Percentiles rank a stretch among this genome's conserved stretches.
phyloP scores from a whole-genome alignment of 2,797 vertebrate species.

The Scolopax rusticola region DNA sequence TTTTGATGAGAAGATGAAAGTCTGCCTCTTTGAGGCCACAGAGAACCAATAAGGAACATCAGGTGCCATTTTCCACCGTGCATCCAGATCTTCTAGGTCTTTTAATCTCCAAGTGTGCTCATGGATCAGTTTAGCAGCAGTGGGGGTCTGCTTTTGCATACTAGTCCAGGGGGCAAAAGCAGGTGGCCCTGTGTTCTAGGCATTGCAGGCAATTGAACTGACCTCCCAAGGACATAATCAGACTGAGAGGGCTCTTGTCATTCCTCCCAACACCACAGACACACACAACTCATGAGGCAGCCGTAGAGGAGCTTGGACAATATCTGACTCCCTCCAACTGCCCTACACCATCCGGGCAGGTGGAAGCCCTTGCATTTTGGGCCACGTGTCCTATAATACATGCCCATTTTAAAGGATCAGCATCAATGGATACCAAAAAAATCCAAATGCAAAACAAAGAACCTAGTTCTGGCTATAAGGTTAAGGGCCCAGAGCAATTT shows the following conservation, averaged over 20 bases:
- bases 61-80: accelerated
- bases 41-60: not conserved
- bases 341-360: not conserved
- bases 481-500: not conserved
- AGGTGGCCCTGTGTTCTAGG: not conserved
- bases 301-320: not conserved
- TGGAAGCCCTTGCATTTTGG: not conserved
- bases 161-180: not conserved
- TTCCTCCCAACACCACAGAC: not conserved
- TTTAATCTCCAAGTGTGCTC: not conserved
- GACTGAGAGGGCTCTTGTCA: not conserved
- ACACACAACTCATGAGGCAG: not conserved
- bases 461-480: not conserved
- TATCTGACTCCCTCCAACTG: not conserved
- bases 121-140: not conserved
- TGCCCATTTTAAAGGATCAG: not conserved
- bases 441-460: not conserved
- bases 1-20: not conserved
- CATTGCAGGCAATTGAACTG: not conserved
- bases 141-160: not conserved
- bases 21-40: not conserved
- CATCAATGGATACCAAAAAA: not conserved
- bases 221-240: not conserved
- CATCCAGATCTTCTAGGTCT: not conserved
- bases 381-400: accelerated